Evolutionary conservation across 92 coral and sea anemone genomes (phyloP).

Genomic region (Bergia puertoricense): DNA sequence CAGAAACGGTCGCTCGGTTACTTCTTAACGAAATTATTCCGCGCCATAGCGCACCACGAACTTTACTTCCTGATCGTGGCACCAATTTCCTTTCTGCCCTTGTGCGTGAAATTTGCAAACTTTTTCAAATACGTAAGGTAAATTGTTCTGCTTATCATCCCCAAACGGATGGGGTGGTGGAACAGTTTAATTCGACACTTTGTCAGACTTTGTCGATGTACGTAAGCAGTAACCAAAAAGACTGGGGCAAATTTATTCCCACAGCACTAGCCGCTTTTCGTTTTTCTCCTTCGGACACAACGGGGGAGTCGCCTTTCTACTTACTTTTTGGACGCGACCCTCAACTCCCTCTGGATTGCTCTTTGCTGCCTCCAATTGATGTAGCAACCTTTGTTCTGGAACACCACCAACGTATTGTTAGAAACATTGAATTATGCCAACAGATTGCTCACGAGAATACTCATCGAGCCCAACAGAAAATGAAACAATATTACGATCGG

Average conservation of each 20-base stretch:
- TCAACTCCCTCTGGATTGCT: constrained; percentile 6
- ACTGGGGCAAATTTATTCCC: constrained; percentile 52
- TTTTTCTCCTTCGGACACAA: constrained; percentile 36
- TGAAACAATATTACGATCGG: constrained; percentile 48
- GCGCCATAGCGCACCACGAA: constrained; percentile 35
- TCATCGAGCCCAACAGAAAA: constrained; percentile 40
- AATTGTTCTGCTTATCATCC: constrained; percentile 38
- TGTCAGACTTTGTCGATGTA: constrained; percentile 45
- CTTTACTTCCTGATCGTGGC: constrained; percentile 24
- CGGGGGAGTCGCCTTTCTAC: constrained; percentile 47
- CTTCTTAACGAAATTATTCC: constrained; percentile 24
- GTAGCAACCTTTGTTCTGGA: constrained; percentile 2
- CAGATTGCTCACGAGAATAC: constrained; percentile 47
- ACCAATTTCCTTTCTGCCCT: constrained; percentile 18
- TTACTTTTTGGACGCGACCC: constrained; percentile 22
- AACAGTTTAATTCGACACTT: constrained; percentile 34
- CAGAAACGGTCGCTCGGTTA: constrained; percentile 38
- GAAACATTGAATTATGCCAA: constrained; percentile 15
- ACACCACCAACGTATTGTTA: constrained; percentile 29
- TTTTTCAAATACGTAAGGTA: constrained; percentile 9
- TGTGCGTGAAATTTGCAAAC: neutral
- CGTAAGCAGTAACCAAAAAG: constrained; percentile 40
- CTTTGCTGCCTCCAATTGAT: constrained; percentile 12
- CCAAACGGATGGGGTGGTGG: constrained; percentile 44
- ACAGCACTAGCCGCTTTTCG: constrained; percentile 33